Conservation (phyloP, 2,797 vertebrate species). For the Phoeniculus purpureus region DNA sequence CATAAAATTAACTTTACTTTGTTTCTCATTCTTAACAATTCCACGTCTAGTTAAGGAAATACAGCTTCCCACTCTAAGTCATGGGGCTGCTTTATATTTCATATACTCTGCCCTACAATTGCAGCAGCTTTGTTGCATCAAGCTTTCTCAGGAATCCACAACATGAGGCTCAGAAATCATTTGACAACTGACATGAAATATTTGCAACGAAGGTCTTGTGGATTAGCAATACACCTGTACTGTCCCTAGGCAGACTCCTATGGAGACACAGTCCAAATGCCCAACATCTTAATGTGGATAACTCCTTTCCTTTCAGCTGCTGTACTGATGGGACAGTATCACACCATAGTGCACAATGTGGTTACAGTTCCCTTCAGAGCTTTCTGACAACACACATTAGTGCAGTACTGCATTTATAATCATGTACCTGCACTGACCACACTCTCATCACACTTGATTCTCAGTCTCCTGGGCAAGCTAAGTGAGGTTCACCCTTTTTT, state of each 20-base stretch:
- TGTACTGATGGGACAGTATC: not conserved
- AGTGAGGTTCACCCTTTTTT: not conserved
- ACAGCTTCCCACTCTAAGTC: not conserved
- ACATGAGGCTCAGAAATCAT: not conserved
- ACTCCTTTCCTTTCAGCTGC: not conserved
- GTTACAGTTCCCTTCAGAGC: not conserved
- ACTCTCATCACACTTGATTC: not conserved
- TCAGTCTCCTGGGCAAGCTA: not conserved
- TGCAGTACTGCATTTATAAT: not conserved
- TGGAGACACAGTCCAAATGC: not conserved
- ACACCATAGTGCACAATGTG: not conserved
- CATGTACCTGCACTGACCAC: not conserved
- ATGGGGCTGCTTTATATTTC: not conserved
- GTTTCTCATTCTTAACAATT: not conserved
- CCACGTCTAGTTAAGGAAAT: not conserved
- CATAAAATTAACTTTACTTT: not conserved
- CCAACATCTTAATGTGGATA: not conserved
- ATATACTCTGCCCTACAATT: not conserved
- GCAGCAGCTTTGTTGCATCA: not conserved
- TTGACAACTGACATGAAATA: not conserved
- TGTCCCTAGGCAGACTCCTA: not conserved
- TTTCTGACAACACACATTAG: not conserved
- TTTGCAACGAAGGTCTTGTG: not conserved
- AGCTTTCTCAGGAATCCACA: not conserved
- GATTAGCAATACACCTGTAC: not conserved